These are phyloP conservation scores for Nasalis larvatus DNA, from an alignment of 2,113 vertebrate species.

Conservation along the genomic window DNA sequence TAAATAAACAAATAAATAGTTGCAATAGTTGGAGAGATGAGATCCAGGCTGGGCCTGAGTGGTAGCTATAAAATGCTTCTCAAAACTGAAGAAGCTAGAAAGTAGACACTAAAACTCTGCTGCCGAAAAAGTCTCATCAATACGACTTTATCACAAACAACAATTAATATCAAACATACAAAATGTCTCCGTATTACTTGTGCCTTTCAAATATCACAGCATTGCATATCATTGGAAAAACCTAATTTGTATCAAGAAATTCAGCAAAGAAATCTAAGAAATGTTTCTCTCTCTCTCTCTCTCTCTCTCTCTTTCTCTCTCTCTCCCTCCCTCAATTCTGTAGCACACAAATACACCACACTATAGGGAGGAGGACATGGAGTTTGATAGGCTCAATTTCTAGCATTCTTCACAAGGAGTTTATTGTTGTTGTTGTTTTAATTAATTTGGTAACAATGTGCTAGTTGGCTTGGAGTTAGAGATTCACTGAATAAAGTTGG, in stretches of 20 bases:
- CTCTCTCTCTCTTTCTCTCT: background rate
- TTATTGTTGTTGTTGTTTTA: background rate
- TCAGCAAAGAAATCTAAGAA: background rate
- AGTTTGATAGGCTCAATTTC: background rate
- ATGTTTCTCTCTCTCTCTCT: background rate
- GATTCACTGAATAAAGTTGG: background rate
- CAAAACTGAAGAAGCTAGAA: background rate
- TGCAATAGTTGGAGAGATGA: slow-evolving; percentile 1
- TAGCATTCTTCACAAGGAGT: background rate
- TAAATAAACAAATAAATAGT: too few species aligned
- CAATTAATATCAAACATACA: background rate
- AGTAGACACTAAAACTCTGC: background rate
- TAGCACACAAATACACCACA: background rate
- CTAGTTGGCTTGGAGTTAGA: background rate
- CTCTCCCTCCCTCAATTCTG: background rate
- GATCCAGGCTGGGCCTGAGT: background rate
- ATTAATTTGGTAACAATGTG: background rate
- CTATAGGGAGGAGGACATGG: background rate
- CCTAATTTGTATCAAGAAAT: background rate
- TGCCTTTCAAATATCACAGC: background rate
- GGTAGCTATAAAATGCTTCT: background rate
- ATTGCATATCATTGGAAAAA: background rate
- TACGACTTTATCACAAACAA: background rate
- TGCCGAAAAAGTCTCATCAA: background rate
- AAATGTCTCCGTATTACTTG: background rate